A percentile compares a stretch with the other conserved stretches of the same genome.
Evolutionary conservation across 1,140 invertebrate species (phyloP).

Genomic region (Drosophila azteca): DNA sequence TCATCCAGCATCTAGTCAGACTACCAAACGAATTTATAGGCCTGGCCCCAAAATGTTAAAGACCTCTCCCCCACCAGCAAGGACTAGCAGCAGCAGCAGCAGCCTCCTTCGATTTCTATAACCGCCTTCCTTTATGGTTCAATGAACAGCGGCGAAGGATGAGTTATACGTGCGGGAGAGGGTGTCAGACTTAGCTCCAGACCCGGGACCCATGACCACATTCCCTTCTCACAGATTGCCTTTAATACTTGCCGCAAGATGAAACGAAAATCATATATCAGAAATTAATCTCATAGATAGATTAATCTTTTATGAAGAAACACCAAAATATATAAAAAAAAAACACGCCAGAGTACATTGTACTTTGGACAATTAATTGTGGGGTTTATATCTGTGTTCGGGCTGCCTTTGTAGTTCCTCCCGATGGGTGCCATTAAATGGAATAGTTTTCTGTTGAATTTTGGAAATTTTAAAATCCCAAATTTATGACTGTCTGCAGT

Average conservation of each 20-base stretch:
- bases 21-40: constrained; percentile 58
- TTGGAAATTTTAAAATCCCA: constrained; percentile 39
- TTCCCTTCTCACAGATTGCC: too few species aligned
- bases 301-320: constrained; percentile 42
- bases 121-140: constrained; percentile 53
- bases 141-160: constrained; percentile 51
- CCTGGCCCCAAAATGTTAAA: constrained; percentile 45
- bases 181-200: constrained; percentile 13
- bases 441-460: constrained; percentile 37
- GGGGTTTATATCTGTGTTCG: constrained; percentile 9
- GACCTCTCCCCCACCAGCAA: constrained; percentile 14
- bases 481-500: constrained; percentile 45
- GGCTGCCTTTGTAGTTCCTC: constrained; percentile 30
- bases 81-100: neutral
- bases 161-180: constrained; percentile 16
- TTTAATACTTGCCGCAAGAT: constrained; percentile 24
- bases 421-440: constrained; percentile 36
- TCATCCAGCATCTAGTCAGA: constrained; percentile 30
- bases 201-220: constrained; percentile 14
- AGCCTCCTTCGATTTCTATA: constrained; percentile 18
- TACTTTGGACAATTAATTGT: constrained; percentile 43
- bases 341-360: constrained; percentile 38
- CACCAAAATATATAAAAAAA: neutral
- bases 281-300: constrained; percentile 51
- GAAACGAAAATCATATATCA: constrained; percentile 47